Evolutionary conservation across 2,113 vertebrate species (phyloP).

Genomic region (Cyprinodon tularosa): DNA sequence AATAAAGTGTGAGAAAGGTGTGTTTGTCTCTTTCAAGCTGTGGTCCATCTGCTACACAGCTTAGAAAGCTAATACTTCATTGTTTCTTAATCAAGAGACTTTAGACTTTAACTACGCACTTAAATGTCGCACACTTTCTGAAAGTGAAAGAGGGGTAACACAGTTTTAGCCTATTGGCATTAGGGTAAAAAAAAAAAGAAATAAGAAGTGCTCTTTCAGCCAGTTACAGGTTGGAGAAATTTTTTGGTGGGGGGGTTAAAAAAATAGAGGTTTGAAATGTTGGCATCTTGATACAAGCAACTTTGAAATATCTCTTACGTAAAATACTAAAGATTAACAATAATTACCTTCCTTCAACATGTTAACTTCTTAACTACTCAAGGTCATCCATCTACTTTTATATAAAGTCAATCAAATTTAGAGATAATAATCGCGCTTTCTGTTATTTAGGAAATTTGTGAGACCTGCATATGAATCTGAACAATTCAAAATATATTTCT

Average conservation of each 20-base stretch:
- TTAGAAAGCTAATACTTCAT: background rate
- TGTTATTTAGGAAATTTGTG: too few species aligned
- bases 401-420: constrained; percentile 57
- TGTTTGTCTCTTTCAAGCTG: background rate
- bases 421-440: background rate
- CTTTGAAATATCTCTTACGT: constrained; percentile 7
- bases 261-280: background rate
- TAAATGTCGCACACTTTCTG: background rate
- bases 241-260: too few species aligned
- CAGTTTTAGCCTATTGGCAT: background rate
- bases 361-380: constrained; percentile 68
- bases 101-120: too few species aligned
- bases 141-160: background rate
- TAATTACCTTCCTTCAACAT: constrained; percentile 42
- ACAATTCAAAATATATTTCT: too few species aligned
- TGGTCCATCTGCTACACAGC: background rate
- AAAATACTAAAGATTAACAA: constrained; percentile 13
- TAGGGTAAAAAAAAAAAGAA: background rate
- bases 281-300: constrained; percentile 9
- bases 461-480: too few species aligned
- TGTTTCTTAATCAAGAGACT: background rate
- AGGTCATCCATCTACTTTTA: constrained; percentile 67
- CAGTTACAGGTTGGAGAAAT: background rate
- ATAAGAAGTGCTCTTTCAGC: background rate
- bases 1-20: background rate